Conservation (phyloP, 2,797 vertebrate species). For the Echiichthys vipera region DNA sequence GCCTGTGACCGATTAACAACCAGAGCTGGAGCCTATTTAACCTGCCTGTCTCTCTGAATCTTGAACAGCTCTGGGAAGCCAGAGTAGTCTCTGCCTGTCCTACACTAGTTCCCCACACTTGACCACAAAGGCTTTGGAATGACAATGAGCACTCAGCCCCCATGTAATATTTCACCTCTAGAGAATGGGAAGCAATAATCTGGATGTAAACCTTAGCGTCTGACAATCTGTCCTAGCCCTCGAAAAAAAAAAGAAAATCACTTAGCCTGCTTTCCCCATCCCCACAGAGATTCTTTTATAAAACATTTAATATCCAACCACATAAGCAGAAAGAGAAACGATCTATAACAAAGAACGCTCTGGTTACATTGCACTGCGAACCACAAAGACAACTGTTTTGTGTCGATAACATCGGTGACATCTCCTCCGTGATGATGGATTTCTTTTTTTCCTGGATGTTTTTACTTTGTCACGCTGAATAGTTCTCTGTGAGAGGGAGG, state of each 20-base stretch:
- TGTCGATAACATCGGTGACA: not conserved
- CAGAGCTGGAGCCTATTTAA: slow-evolving; percentile 33
- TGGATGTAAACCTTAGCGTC: slow-evolving; percentile 46
- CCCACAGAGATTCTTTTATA: slow-evolving; percentile 1
- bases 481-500: not conserved
- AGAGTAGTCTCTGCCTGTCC: slow-evolving; percentile 1
- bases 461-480: slow-evolving; percentile 15
- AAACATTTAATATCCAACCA: slow-evolving; percentile 35
- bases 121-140: slow-evolving; percentile 40
- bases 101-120: slow-evolving; percentile 1
- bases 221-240: slow-evolving; percentile 21
- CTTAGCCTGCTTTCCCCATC: slow-evolving; percentile 7
- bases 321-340: not conserved
- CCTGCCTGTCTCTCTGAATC: slow-evolving; percentile 37
- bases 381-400: slow-evolving; percentile 7
- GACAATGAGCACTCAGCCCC: slow-evolving; percentile 23
- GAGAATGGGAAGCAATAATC: slow-evolving; percentile 48
- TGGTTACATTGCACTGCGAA: not conserved
- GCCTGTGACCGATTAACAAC: slow-evolving; percentile 51
- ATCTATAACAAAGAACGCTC: slow-evolving; percentile 8
- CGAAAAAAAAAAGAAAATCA: not conserved
- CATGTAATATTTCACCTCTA: slow-evolving; percentile 36
- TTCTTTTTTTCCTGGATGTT: slow-evolving; percentile 5
- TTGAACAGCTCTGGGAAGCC: slow-evolving; percentile 20
- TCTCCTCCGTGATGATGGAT: not conserved